Evolutionary conservation across 1,140 invertebrate genomes (phyloP), one percentile per base, ranked within the genome.

Genomic region (Drosophila punjabiensis): DNA sequence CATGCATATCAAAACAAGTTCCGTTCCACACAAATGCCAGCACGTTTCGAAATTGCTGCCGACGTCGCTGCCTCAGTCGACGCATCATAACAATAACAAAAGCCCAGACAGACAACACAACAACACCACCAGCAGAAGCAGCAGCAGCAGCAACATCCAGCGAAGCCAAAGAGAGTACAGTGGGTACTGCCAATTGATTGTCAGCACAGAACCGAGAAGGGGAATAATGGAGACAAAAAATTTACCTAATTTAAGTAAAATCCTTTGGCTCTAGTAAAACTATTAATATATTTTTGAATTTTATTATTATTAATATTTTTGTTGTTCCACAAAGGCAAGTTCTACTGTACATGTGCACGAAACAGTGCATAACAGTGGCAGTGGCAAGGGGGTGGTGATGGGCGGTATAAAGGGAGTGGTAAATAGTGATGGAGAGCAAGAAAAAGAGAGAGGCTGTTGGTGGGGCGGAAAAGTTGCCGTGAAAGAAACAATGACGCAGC

Each of bases 31-130:
- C 84, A 88, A 89, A 89, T 88, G 84, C 84, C 84, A 88, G 85
- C 84, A 88, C 84, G 84, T 88, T 88, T 88, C 85, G 84, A 88
- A 88, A 89, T 81, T 75, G 63, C 81, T 81, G 76, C 81, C 69
- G 55, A 64, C 66, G 66, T 50, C 69, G 62, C 20, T 60, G 59
- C 30, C 50, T 39, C 41, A 66, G 56, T 62, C 76, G 77, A 87
- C 84, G 84, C 77, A 88, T 88, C 85, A 88, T 84, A 88, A 88
- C 84, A 88, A 88, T 88, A 88, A 88, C 84, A 88, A 88, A 88
- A 78, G 73, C 73, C 64, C 43, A 53, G 20, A 39, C 52, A 71
- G 45, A 50, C 67, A 41, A 24, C 33, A 30, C 37, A 50, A 43
- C 53, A 76, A 64, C 63, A 58, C 35, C 62, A 71, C 58, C 65